Conservation (phyloP, 2,888 invertebrate genomes). For the Sarcophaga subvicina region DNA sequence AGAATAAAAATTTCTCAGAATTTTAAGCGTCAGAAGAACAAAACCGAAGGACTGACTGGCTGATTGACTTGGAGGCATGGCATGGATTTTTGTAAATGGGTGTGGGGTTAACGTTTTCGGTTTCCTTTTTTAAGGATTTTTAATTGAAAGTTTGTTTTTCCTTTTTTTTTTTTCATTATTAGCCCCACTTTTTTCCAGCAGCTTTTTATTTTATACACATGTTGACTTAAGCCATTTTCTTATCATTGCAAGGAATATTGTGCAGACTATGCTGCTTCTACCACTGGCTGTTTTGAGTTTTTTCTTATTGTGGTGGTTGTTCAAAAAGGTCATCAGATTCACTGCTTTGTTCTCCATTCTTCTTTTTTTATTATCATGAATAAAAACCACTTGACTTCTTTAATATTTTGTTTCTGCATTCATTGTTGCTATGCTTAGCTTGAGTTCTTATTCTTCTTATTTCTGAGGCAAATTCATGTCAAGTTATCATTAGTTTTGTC, state of each 20-base stretch:
- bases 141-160: neutral
- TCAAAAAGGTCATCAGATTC: neutral
- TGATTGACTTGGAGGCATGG: neutral
- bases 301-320: neutral
- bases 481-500: conserved; percentile 58
- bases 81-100: neutral
- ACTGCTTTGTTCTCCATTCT: neutral
- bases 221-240: conserved; percentile 25
- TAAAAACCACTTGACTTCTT: conserved; percentile 35
- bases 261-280: neutral
- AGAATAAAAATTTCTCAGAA: neutral
- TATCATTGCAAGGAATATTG: neutral
- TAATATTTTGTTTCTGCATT: neutral
- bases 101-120: neutral
- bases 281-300: neutral
- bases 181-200: neutral
- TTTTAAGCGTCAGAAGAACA: neutral
- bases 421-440: neutral
- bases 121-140: neutral
- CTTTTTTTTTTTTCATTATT: neutral
- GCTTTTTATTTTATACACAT: neutral
- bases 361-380: conserved; percentile 2
- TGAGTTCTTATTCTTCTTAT: neutral
- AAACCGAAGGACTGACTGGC: neutral
- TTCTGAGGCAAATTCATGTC: conserved; percentile 57